Base-by-base conservation (phyloP, 1,140 invertebrate genomes). In the Drosophila burlai region DNA sequence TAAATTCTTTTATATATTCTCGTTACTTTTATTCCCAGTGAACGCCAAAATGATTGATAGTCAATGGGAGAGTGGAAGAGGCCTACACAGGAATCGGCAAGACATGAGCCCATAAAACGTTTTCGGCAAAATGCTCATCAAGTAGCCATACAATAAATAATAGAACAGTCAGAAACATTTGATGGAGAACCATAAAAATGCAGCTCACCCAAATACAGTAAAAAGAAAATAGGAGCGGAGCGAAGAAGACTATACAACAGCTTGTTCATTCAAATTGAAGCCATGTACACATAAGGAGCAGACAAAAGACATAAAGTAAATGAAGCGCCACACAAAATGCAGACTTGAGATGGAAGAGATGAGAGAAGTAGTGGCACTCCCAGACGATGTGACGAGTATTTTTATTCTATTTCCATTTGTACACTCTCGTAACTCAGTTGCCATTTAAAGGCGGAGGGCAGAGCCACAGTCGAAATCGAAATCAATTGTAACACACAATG, bases 241-340 rank as follows among this genome's bases (percentile, higher is more conserved):
- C 36, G 31, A 36, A 24, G 31, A 50, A 42, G 45, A 24, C 31
- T 9, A 50, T 47, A 68, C 63, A 47, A 24, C 68, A 73, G 46
- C 68, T 73, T 85, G 43, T 62, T 67, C 84, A 87, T 87, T 87
- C 81, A 90, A 89, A 87, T 89, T 76, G 81, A 73, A 58, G 69
- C 80, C 67, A 73, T 63, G 62, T 63, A 46, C 67, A 55, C 63
- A 83, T 81, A 71, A 84, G 63, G 62, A 81, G 77, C 83, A 87
- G 83, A 87, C 83, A 87, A 87, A 89, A 81, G 81, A 78, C 78
- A 87, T 87, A 84, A 87, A 87, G 77, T 89, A 87, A 87, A 87
- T 87, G 84, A 87, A 87, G 76, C 81, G 83, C 84, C 84, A 58
- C 84, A 80, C 72, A 71, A 83, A 77, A 81, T 71, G 68, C 65